Base-by-base conservation (phyloP, 2,113 vertebrate species). In the Panurus biarmicus region DNA sequence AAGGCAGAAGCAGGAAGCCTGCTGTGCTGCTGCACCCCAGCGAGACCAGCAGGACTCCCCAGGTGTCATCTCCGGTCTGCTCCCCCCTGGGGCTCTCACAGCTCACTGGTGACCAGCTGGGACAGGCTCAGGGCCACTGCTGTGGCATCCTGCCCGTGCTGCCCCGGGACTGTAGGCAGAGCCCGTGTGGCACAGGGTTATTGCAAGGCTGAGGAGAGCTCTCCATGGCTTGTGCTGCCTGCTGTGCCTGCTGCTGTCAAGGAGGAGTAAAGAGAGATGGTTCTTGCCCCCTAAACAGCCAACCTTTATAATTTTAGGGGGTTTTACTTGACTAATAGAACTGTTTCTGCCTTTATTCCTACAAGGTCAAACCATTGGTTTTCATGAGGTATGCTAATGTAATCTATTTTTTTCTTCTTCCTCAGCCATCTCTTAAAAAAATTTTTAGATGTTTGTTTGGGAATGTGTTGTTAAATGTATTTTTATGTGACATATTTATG, bases 361-460 rank as follows among this genome's bases (percentile, higher is more conserved):
- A 29, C 91, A 94, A 87, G 86, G 70, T 93, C 80, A 89, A 75
- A 53, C 57, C 50, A 57, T 90, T 95, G 74, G 48, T 93, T 94
- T 94, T 53, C 74, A 33, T 8, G 23, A 42, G 35, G 21, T 60
- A 61, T 79, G 86, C 70, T 90, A 75, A 71, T 84, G 54, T 33
- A 81, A 86, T 72, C 29, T 65, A 8, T 47, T 84, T 74, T 74
- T 67, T 86, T 31, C 47, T 80, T 47, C 12, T n/a, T 82, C 84
- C 72, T 74, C 60, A 71, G 38, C 8, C 29, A 35, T 15, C 24
- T 70, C 53, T 62, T 56, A 36, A 84, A 62, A 76, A 38, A 66
- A 28, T 6, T 62, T 78, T 87, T 48, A n/a, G 81, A 50, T 61
- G 25, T 89, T 93, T 85, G 31, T 93, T 81, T 64, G 69, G 74